Evolutionary conservation across 2,797 vertebrate genomes (phyloP).

Genomic region (Gorsachius magnificus): DNA sequence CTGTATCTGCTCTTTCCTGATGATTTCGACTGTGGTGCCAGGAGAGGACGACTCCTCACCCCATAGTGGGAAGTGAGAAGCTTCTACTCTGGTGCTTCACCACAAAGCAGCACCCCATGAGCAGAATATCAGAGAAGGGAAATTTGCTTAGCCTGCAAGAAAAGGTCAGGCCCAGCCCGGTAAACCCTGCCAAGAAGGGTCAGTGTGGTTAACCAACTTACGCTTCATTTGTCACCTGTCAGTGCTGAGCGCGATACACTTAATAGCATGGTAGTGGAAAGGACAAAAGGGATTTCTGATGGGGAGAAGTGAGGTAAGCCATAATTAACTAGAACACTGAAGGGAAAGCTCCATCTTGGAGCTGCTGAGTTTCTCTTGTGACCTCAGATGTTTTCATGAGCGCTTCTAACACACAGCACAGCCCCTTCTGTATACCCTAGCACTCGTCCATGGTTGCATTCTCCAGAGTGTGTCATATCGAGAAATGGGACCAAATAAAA

Average conservation of each 20-base stretch:
- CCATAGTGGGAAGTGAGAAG: not conserved
- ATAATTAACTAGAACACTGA: not conserved
- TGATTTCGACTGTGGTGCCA: not conserved
- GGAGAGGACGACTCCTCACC: not conserved
- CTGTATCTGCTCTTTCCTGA: not conserved
- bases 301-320: not conserved
- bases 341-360: not conserved
- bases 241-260: not conserved
- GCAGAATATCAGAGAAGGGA: constrained; percentile 9
- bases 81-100: not conserved
- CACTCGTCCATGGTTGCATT: not conserved
- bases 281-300: constrained; percentile 30
- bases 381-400: not conserved
- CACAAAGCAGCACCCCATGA: not conserved
- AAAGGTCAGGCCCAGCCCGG: not conserved
- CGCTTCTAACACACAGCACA: not conserved
- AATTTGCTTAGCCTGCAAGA: constrained; percentile 40
- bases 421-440: not conserved
- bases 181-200: constrained; percentile 36
- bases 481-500: not conserved
- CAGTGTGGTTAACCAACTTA: constrained; percentile 23
- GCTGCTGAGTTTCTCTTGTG: not conserved
- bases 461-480: not conserved
- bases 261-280: not conserved
- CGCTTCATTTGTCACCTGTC: constrained; percentile 50